These are phyloP conservation scores for Tachina grossa DNA, from an alignment of 2,888 invertebrate genomes.

Conservation along the genomic window DNA sequence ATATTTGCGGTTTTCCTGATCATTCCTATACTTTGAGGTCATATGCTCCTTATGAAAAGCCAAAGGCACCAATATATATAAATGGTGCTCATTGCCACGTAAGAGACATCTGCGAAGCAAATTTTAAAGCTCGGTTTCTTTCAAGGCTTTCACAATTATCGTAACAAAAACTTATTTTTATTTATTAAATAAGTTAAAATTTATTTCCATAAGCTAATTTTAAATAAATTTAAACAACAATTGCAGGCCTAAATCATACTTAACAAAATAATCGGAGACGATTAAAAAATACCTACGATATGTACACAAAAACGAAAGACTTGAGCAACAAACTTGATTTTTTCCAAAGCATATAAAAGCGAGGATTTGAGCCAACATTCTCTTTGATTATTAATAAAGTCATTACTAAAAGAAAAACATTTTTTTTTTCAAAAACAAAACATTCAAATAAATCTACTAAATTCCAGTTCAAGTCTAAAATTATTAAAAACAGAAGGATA, in stretches of 20 bases:
- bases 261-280: not conserved
- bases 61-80: no score
- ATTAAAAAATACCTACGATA: not conserved
- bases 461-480: not conserved
- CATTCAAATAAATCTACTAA: slow-evolving; percentile 1
- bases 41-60: no score
- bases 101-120: no score
- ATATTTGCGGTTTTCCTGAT: no score
- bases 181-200: not conserved
- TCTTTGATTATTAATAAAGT: slow-evolving; percentile 13
- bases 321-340: slow-evolving; percentile 39
- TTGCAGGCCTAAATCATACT: not conserved
- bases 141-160: no score
- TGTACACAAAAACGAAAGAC: slow-evolving; percentile 9
- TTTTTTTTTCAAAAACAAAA: not conserved
- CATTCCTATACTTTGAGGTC: no score
- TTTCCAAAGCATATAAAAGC: not conserved
- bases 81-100: no score
- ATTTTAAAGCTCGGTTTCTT: no score
- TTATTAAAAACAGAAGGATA: not conserved
- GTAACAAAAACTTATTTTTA: no score
- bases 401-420: not conserved
- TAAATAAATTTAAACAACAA: not conserved
- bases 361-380: not conserved
- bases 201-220: not conserved